Conservation (phyloP, 1,140 invertebrate species). For the Aphidius ervi region DNA sequence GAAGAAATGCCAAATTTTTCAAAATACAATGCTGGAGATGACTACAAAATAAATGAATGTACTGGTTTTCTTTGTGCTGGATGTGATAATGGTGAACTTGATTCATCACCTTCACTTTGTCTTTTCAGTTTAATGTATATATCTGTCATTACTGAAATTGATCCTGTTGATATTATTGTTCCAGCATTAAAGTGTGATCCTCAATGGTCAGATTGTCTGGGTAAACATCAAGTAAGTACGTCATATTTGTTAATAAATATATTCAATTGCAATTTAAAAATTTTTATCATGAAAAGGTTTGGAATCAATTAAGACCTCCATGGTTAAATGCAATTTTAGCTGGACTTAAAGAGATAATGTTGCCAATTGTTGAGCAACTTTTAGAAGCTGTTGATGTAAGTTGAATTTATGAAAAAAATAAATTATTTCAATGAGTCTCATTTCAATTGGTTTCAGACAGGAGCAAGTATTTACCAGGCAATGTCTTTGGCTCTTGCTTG, state of each 20-base stretch:
- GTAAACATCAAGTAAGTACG: conserved; percentile 62
- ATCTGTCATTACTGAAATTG: conserved; percentile 57
- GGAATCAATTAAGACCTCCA: conserved; percentile 70
- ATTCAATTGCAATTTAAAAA: conserved; percentile 2
- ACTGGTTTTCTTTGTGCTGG: conserved; percentile 63
- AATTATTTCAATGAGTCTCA: conserved; percentile 2
- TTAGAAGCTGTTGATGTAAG: conserved; percentile 57
- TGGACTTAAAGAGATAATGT: conserved; percentile 57
- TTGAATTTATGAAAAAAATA: neutral
- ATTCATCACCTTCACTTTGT: conserved; percentile 29
- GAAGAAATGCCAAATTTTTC: conserved; percentile 19
- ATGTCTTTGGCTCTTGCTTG: conserved; percentile 69
- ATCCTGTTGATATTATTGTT: conserved; percentile 60
- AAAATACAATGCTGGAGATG: neutral
- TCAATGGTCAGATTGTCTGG: conserved; percentile 65
- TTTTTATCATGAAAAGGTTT: conserved; percentile 51
- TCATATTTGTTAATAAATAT: neutral
- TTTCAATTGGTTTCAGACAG: conserved; percentile 48
- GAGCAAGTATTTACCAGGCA: conserved; percentile 71
- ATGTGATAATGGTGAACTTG: conserved; percentile 42
- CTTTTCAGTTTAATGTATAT: conserved; percentile 46
- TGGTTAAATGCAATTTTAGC: conserved; percentile 69
- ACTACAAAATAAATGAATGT: conserved; percentile 43
- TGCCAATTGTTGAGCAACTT: conserved; percentile 61
- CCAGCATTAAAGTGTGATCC: conserved; percentile 58